phyloP scores from a whole-genome alignment of 1,140 invertebrate genomes.

The Agrilus planipennis region DNA sequence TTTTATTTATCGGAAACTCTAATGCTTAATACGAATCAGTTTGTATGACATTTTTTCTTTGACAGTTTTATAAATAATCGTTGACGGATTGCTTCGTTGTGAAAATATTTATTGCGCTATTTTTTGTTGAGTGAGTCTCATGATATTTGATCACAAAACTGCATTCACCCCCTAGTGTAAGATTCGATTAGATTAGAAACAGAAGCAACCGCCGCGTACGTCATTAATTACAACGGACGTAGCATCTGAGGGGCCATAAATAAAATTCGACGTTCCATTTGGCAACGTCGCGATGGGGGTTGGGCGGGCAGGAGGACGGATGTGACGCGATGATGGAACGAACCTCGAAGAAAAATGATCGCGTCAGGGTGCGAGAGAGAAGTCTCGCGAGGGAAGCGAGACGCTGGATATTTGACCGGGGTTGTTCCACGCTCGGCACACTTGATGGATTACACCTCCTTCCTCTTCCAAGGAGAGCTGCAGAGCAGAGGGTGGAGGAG shows the following conservation, averaged over 20 bases:
- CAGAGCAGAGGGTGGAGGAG: too few relatives aligned
- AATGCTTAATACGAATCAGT: too few relatives aligned
- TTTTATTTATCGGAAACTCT: too few relatives aligned
- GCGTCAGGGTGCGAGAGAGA: slow-evolving; percentile 27
- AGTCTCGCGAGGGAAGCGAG: slow-evolving; percentile 15
- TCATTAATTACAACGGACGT: slow-evolving; percentile 36
- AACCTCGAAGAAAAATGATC: slow-evolving; percentile 36
- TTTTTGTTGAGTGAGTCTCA: too few relatives aligned
- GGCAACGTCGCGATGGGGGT: slow-evolving; percentile 32
- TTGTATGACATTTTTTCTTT: too few relatives aligned
- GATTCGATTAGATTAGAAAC: too few relatives aligned
- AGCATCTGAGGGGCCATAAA: slow-evolving; percentile 34
- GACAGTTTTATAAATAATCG: too few relatives aligned
- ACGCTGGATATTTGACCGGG: slow-evolving; percentile 24
- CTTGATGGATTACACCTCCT: slow-evolving; percentile 32
- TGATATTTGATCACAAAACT: too few relatives aligned
- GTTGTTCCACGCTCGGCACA: slow-evolving; percentile 23
- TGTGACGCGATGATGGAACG: slow-evolving; percentile 37
- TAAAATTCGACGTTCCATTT: slow-evolving; percentile 38
- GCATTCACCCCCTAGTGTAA: too few relatives aligned
- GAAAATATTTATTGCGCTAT: too few relatives aligned
- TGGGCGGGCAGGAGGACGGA: slow-evolving; percentile 20
- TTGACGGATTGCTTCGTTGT: too few relatives aligned
- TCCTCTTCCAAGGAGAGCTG: slow-evolving; percentile 5
- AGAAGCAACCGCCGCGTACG: too few relatives aligned